These are phyloP conservation scores for Rhinogobius similis DNA, from an alignment of 2,113 vertebrate genomes.

Conservation along the genomic window DNA sequence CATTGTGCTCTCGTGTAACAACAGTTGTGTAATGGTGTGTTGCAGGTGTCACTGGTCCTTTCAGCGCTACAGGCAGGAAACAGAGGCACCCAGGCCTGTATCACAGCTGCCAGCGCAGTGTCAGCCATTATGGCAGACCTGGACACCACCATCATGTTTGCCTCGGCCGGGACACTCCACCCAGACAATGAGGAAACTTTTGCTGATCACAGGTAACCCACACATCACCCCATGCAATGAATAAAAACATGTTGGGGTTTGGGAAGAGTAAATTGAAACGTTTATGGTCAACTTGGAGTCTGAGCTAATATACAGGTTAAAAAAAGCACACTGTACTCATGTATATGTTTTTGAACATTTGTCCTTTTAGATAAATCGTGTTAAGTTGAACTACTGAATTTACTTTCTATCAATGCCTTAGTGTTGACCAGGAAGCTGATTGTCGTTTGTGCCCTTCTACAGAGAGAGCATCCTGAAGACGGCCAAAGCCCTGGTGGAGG, in stretches of 20 bases:
- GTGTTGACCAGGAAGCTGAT: conserved; percentile 40
- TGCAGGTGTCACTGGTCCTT: conserved; percentile 92
- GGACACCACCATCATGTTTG: conserved; percentile 99
- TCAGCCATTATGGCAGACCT: conserved; percentile 97
- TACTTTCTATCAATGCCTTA: conserved; percentile 1
- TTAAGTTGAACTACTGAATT: neutral
- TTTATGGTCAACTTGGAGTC: too few species aligned
- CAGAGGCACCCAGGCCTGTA: conserved; percentile 97
- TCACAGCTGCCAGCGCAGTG: conserved; percentile 93
- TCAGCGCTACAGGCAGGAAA: conserved; percentile 97
- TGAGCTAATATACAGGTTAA: too few species aligned
- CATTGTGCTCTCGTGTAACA: too few species aligned
- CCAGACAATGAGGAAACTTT: conserved; percentile 96
- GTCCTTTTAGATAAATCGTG: neutral
- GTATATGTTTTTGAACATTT: too few species aligned
- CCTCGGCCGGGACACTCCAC: conserved; percentile 93
- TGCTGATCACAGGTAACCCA: conserved; percentile 91
- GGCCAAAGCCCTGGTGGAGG: conserved; percentile 96
- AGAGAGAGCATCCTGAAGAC: conserved; percentile 99
- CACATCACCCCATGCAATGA: neutral
- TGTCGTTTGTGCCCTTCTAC: conserved; percentile 45
- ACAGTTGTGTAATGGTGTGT: conserved; percentile 11
- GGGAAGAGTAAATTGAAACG: too few species aligned
- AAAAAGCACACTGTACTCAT: too few species aligned
- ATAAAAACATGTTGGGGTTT: neutral